Percentiles rank a stretch among this genome's conserved stretches.
These are phyloP conservation scores for Catharus minimus DNA, from an alignment of 2,113 vertebrate genomes.

Conservation along the genomic window DNA sequence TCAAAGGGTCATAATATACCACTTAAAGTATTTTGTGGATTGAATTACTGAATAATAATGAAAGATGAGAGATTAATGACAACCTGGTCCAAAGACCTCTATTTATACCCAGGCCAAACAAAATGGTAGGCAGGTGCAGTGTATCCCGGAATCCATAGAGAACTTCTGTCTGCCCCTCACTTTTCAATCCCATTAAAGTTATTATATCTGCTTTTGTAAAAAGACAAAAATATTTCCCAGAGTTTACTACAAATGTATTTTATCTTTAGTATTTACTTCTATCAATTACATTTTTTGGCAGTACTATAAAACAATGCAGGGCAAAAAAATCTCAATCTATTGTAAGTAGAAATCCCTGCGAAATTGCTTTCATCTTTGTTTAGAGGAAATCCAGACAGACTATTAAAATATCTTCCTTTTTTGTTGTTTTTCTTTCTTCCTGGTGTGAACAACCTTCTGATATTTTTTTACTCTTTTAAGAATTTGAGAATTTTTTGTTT, in stretches of 20 bases:
- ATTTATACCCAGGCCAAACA: slow-evolving; percentile 41
- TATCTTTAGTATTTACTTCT: slow-evolving; percentile 23
- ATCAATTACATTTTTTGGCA: slow-evolving; percentile 45
- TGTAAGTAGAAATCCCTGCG: background rate
- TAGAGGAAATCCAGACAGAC: slow-evolving; percentile 59
- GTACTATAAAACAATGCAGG: slow-evolving; percentile 18
- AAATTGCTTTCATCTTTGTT: slow-evolving; percentile 52
- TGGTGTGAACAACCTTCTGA: slow-evolving; percentile 6
- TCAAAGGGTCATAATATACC: slow-evolving; percentile 42
- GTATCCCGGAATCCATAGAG: background rate
- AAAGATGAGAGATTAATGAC: slow-evolving; percentile 54
- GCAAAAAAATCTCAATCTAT: background rate
- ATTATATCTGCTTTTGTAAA: slow-evolving; percentile 16
- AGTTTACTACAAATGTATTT: slow-evolving; percentile 26
- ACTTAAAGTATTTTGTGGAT: slow-evolving; percentile 42
- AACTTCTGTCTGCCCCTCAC: background rate
- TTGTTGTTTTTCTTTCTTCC: background rate
- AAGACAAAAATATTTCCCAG: slow-evolving; percentile 7
- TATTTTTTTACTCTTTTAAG: slow-evolving; percentile 33
- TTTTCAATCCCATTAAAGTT: slow-evolving; percentile 6
- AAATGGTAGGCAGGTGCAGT: slow-evolving; percentile 31
- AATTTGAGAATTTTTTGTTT: slow-evolving; percentile 40
- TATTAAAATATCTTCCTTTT: background rate
- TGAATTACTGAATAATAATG: slow-evolving; percentile 35
- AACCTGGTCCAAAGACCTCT: slow-evolving; percentile 31